These are phyloP conservation scores for Esox masquinongy DNA, from an alignment of 2,797 vertebrate species.

Conservation along the genomic window DNA sequence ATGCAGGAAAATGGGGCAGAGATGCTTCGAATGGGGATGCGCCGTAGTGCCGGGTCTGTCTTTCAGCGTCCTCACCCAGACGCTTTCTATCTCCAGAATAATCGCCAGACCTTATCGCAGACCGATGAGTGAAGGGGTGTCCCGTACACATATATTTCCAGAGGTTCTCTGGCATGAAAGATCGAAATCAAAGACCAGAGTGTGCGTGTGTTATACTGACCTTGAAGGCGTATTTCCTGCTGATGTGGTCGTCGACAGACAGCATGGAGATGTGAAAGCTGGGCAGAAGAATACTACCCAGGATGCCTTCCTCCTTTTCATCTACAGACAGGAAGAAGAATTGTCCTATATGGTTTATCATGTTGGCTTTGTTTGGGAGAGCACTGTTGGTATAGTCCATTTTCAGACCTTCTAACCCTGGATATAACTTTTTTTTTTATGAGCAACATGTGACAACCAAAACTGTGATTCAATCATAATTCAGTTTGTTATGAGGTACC, in stretches of 20 bases:
- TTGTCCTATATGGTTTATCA: neutral
- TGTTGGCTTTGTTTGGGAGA: neutral
- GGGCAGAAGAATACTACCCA: conserved; percentile 96
- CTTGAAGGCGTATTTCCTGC: conserved; percentile 96
- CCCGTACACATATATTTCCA: neutral
- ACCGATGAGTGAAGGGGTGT: neutral
- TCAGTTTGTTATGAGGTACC: no score
- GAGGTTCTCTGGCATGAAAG: neutral
- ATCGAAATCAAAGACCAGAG: neutral
- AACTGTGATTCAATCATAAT: no score
- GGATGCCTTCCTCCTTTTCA: conserved; percentile 96
- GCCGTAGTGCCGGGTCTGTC: neutral
- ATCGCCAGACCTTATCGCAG: neutral
- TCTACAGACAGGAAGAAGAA: conserved; percentile 70
- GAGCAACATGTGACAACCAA: no score
- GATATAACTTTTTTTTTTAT: no score
- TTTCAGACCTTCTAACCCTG: neutral
- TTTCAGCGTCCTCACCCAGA: neutral
- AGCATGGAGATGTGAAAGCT: conserved; percentile 92
- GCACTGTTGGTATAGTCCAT: neutral
- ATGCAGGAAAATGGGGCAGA: neutral
- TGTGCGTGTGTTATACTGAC: conserved; percentile 69
- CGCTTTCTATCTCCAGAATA: neutral
- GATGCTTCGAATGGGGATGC: neutral
- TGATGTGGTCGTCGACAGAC: conserved; percentile 93